phyloP scores from a whole-genome alignment of 2,888 invertebrate genomes.

The Blastobasis adustella region DNA sequence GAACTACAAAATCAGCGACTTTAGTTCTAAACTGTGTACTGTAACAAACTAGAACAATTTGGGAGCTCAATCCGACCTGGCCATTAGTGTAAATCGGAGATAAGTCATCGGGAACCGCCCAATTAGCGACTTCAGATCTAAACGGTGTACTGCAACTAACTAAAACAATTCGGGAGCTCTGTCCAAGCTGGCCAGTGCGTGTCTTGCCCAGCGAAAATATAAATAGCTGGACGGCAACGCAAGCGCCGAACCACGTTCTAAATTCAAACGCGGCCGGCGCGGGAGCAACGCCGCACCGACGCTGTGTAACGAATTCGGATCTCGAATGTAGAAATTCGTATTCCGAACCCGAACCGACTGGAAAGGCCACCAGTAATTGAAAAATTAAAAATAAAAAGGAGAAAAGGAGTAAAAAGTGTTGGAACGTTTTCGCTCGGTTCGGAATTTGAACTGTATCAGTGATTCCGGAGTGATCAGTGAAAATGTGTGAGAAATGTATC shows the following conservation, averaged over 20 bases:
- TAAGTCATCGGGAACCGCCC: no score
- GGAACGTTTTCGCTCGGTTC: constrained; percentile 10
- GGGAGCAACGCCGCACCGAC: constrained; percentile 47
- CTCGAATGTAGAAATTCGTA: constrained; percentile 30
- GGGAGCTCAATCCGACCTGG: no score
- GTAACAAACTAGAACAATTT: no score
- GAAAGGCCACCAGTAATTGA: constrained; percentile 46
- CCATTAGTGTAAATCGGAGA: no score
- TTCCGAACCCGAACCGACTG: constrained; percentile 45
- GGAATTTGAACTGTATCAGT: constrained; percentile 20
- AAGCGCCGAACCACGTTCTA: constrained; percentile 46
- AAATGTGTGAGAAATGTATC: constrained; percentile 63
- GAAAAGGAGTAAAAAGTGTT: neutral
- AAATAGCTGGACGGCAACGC: constrained; percentile 48
- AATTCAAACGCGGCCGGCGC: constrained; percentile 55
- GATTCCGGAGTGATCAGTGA: constrained; percentile 30
- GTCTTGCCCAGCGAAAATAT: constrained; percentile 53
- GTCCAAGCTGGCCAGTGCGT: neutral
- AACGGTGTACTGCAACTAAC: no score
- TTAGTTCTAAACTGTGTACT: no score
- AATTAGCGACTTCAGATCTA: no score
- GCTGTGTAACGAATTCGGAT: constrained; percentile 15
- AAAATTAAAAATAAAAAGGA: constrained; percentile 8
- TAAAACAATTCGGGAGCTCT: no score
- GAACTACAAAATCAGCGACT: no score